Conservation (phyloP, 2,113 vertebrate genomes). For the Daboia siamensis region DNA sequence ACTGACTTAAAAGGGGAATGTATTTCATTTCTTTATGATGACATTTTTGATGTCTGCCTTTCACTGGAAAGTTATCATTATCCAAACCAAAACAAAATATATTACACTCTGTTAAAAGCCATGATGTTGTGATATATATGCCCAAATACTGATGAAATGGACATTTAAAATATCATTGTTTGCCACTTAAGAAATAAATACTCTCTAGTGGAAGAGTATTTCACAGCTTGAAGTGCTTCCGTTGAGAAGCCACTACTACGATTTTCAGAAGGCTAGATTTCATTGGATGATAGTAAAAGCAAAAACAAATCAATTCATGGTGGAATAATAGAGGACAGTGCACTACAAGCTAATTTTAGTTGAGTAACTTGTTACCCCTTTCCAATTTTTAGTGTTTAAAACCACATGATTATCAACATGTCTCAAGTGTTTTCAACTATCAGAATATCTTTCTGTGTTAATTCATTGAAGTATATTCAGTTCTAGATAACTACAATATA, state of each 20-base stretch:
- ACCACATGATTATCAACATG: conserved; percentile 27
- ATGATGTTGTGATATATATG: neutral
- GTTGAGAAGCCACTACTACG: neutral
- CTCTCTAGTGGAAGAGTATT: neutral
- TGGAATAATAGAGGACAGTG: neutral
- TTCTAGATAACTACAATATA: conserved; percentile 20
- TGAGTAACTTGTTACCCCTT: neutral
- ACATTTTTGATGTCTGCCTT: neutral
- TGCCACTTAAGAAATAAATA: neutral
- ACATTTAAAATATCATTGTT: neutral
- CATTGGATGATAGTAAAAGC: neutral
- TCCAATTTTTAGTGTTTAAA: conserved; percentile 30
- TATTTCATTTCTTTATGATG: neutral
- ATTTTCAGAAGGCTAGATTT: neutral
- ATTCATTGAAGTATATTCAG: conserved; percentile 30
- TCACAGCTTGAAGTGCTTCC: neutral
- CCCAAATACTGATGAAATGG: neutral
- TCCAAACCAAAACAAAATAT: neutral
- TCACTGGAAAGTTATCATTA: neutral
- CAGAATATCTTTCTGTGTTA: conserved; percentile 35
- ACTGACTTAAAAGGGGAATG: neutral
- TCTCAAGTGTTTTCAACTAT: conserved; percentile 48
- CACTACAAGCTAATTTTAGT: neutral
- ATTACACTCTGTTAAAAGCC: neutral
- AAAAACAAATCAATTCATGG: neutral